phyloP scores from a whole-genome alignment of 30 jellyfish, hydroid and myxozoan genomes.

The Phacellophora camtschatica region DNA sequence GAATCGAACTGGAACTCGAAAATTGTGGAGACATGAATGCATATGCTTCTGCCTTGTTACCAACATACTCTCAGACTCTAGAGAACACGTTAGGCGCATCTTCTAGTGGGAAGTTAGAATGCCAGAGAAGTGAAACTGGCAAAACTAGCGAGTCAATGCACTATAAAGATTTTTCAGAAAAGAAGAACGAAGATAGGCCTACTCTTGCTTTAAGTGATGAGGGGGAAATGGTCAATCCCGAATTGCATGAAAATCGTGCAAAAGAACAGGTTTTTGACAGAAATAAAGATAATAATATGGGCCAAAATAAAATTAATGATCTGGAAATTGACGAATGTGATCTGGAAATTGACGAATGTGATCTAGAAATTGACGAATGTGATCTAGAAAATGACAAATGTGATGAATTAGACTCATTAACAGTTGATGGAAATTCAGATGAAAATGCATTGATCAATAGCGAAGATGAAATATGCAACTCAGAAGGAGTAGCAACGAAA shows the following conservation, averaged over 20 bases:
- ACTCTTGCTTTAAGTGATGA: too few species aligned
- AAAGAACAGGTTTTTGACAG: not conserved
- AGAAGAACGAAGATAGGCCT: too few species aligned
- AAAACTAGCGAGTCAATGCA: too few species aligned
- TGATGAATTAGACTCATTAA: not conserved
- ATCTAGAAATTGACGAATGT: too few species aligned
- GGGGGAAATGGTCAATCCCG: too few species aligned
- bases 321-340: too few species aligned
- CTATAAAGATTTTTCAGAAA: too few species aligned
- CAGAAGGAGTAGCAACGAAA: not conserved
- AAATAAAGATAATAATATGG: not conserved
- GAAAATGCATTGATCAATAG: not conserved
- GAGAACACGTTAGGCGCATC: too few species aligned
- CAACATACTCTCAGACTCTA: not conserved
- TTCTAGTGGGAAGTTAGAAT: not conserved
- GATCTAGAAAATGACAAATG: not conserved
- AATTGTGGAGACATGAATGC: not conserved
- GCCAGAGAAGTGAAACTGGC: not conserved
- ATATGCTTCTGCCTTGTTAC: not conserved
- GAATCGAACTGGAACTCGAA: conserved; percentile 38
- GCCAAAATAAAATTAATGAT: too few species aligned
- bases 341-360: too few species aligned
- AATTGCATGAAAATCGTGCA: not conserved
- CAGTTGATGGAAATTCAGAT: not conserved
- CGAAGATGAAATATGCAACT: not conserved